A percentile compares a stretch with the other conserved stretches of the same genome.
Evolutionary conservation across 1,140 invertebrate species (phyloP).

Genomic region (Zophobas morio): DNA sequence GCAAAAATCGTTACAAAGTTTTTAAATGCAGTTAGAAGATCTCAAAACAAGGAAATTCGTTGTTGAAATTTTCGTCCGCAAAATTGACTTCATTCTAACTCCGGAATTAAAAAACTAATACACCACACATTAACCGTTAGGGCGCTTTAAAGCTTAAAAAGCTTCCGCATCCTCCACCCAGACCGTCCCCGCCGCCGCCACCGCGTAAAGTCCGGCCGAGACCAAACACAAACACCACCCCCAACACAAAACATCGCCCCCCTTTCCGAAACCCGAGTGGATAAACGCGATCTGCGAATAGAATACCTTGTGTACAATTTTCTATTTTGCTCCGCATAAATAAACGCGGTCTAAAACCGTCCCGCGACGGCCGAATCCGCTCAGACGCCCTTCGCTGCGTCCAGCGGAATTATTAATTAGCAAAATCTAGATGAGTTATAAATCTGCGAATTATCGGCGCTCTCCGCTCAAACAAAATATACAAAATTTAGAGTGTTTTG

Average conservation of each 20-base stretch:
- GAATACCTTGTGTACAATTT: constrained; percentile 28
- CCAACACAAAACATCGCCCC: constrained; percentile 17
- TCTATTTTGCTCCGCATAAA: constrained; percentile 29
- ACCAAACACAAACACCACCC: constrained; percentile 8
- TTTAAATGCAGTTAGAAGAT: too few species aligned
- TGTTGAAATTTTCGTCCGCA: too few species aligned
- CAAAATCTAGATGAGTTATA: constrained; percentile 9
- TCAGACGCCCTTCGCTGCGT: not conserved
- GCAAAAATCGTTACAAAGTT: too few species aligned
- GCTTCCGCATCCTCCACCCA: too few species aligned
- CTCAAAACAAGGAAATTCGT: too few species aligned
- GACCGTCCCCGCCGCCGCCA: not conserved
- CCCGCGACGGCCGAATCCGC: not conserved
- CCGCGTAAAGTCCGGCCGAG: constrained; percentile 16
- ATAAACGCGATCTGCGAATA: constrained; percentile 16
- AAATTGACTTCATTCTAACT: too few species aligned
- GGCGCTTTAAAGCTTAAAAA: too few species aligned
- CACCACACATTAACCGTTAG: too few species aligned
- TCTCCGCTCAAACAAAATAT: constrained; percentile 29
- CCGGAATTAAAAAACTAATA: too few species aligned
- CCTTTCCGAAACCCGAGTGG: constrained; percentile 10
- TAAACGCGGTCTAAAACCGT: constrained; percentile 8
- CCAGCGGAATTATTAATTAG: constrained; percentile 25
- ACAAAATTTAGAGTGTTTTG: constrained; percentile 37
- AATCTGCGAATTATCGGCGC: constrained; percentile 16